Conservation (phyloP, 1,140 invertebrate genomes). For the Caenorhabditis inopinata region DNA sequence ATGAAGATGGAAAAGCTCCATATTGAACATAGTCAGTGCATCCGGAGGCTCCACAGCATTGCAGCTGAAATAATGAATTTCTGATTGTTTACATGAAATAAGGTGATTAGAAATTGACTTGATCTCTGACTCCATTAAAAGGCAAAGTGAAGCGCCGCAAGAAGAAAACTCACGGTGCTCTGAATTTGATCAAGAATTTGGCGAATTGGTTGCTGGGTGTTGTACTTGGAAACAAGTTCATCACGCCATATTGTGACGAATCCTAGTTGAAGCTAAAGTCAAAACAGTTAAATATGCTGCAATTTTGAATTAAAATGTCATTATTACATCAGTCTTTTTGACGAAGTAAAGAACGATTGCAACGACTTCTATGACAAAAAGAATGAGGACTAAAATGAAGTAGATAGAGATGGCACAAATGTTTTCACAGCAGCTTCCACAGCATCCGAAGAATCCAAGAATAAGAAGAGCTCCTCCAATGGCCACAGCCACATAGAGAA, state of each 20-base stretch:
- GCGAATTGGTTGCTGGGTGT: background rate
- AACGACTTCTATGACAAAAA: constrained; percentile 40
- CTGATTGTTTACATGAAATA: background rate
- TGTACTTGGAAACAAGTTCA: constrained; percentile 32
- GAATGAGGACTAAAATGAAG: constrained; percentile 39
- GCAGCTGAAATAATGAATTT: constrained; percentile 2
- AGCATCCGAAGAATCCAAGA: constrained; percentile 47
- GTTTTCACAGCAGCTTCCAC: constrained; percentile 37
- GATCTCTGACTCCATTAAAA: too few relatives aligned
- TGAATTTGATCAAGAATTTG: constrained; percentile 30
- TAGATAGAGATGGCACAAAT: constrained; percentile 42
- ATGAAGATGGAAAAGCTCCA: background rate
- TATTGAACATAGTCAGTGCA: constrained; percentile 18
- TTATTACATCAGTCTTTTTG: constrained; percentile 30
- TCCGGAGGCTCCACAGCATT: constrained; percentile 40
- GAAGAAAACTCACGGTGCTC: constrained; percentile 22
- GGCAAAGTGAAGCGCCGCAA: too few relatives aligned
- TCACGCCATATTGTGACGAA: background rate
- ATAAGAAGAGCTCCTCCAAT: constrained; percentile 38
- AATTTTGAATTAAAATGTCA: background rate
- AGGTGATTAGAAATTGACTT: too few relatives aligned
- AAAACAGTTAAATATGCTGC: background rate
- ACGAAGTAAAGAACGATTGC: constrained; percentile 38
- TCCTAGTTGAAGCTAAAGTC: constrained; percentile 15
- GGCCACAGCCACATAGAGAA: constrained; percentile 24